phyloP scores from a whole-genome alignment of 2,888 invertebrate species.

The Deroplatys truncata region DNA sequence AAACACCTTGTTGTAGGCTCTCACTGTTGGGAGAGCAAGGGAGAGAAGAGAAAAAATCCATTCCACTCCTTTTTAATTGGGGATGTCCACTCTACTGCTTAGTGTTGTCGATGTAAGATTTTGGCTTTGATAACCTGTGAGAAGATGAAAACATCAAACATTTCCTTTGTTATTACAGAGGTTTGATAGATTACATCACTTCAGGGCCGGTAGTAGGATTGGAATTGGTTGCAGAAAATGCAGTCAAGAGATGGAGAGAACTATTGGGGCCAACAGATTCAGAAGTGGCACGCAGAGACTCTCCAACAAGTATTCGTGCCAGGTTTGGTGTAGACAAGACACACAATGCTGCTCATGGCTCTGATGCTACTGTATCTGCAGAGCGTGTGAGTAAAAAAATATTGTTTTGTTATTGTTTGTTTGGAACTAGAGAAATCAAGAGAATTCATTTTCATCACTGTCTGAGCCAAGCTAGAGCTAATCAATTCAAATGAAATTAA shows the following conservation, averaged over 20 bases:
- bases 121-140: too few species aligned
- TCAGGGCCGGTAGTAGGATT: conserved; percentile 67
- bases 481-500: too few species aligned
- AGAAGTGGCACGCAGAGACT: conserved; percentile 49
- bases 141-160: not conserved
- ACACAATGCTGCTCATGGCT: conserved; percentile 65
- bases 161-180: not conserved
- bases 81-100: too few species aligned
- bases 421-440: not conserved
- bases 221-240: conserved; percentile 69
- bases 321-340: conserved; percentile 64
- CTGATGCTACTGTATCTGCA: conserved; percentile 55
- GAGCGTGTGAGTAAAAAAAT: conserved; percentile 42
- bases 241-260: conserved; percentile 55
- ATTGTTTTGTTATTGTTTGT: conserved; percentile 30
- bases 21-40: too few species aligned
- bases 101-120: too few species aligned
- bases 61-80: too few species aligned
- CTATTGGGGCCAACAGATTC: conserved; percentile 62
- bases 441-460: too few species aligned
- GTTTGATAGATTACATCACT: conserved; percentile 57
- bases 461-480: too few species aligned
- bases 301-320: conserved; percentile 59
- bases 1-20: too few species aligned
- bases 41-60: too few species aligned